A percentile compares a stretch with the other conserved stretches of the same genome.
These are phyloP conservation scores for Phoenoteleia sp. DNA, from an alignment of 2,888 invertebrate species.

Conservation along the genomic window DNA sequence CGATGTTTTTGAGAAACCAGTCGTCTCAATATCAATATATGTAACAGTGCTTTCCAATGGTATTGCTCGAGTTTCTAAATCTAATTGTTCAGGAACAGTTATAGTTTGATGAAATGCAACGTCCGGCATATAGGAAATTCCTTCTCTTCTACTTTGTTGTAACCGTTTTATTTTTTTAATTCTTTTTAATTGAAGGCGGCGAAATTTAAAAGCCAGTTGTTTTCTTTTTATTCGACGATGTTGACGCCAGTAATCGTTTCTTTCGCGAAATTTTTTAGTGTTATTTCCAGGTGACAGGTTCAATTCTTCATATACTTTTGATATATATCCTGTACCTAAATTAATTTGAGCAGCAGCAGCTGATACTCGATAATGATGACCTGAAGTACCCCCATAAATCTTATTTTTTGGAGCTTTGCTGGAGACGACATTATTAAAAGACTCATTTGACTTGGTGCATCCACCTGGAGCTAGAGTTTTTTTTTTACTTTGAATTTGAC, in stretches of 20 bases:
- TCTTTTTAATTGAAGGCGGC: not conserved
- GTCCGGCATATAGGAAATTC: slow-evolving; percentile 38
- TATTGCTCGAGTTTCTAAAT: too few species aligned
- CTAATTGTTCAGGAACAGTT: not conserved
- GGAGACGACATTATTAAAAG: slow-evolving; percentile 59
- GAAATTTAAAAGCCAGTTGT: not conserved
- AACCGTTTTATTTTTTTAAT: slow-evolving; percentile 26
- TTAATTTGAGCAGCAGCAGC: slow-evolving; percentile 46
- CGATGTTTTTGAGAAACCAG: slow-evolving; percentile 20
- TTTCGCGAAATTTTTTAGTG: slow-evolving; percentile 5
- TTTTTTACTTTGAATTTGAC: too few species aligned
- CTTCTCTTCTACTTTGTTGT: slow-evolving; percentile 24
- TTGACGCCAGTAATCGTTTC: slow-evolving; percentile 28
- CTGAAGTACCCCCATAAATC: slow-evolving; percentile 42
- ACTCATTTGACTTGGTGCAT: slow-evolving; percentile 62
- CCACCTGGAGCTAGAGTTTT: slow-evolving; percentile 57
- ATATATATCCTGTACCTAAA: slow-evolving; percentile 12
- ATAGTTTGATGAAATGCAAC: slow-evolving; percentile 27
- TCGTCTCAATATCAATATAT: slow-evolving; percentile 43
- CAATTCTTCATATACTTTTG: not conserved
- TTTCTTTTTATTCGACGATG: not conserved
- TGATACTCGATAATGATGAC: slow-evolving; percentile 38
- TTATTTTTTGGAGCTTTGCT: slow-evolving; percentile 65
- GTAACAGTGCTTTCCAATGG: not conserved
- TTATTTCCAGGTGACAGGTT: not conserved